Evolutionary conservation across 2,888 invertebrate genomes (phyloP), one percentile per base, ranked within the genome.

Genomic region (Eupithecia dodoneata): DNA sequence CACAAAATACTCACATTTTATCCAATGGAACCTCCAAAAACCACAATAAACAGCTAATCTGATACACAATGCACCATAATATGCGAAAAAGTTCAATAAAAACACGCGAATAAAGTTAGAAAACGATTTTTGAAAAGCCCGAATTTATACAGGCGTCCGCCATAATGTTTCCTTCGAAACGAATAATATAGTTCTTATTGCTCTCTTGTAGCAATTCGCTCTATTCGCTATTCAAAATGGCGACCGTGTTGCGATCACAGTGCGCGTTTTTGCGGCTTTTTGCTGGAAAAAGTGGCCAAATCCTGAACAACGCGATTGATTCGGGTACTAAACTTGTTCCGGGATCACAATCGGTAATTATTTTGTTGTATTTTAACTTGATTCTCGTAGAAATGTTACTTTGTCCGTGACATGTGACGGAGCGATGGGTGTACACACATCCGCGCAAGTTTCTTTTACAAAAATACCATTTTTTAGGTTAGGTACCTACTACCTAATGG

Each of bases 181-280:
- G 95, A 95, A 95, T 95, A 95, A 94, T 95, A 94, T 95, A 93
- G 94, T 94, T 95, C 95, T 94, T 95, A 95, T 94, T 95, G 95
- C 94, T 95, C 93, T 70, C 47, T 94, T 94, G 93, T 92, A 94
- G 93, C 94, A 92, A 93, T 93, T 93, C 92, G 92, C 94, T 95
- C 95, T 95, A 95, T 95, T 95, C 95, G 95, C 95, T 95, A 95
- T 95, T 94, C 95, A 95, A 95, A 94, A 95, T 95, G 95, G 95
- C 95, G 95, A 93, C 95, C 87, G 93, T 94, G 93, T 91, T 92
- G 92, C 93, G 95, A 91, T 91, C 94, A 89, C 94, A 89, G 91
- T 92, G 92, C 92, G 94, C 94, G 88, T 94, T 95, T 92, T 90
- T 91, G 90, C 93, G 93, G 87, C 90, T 94, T 95, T 94, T 94